Base-by-base conservation (phyloP, 2,113 vertebrate species). In the Gopherus evgoodei region DNA sequence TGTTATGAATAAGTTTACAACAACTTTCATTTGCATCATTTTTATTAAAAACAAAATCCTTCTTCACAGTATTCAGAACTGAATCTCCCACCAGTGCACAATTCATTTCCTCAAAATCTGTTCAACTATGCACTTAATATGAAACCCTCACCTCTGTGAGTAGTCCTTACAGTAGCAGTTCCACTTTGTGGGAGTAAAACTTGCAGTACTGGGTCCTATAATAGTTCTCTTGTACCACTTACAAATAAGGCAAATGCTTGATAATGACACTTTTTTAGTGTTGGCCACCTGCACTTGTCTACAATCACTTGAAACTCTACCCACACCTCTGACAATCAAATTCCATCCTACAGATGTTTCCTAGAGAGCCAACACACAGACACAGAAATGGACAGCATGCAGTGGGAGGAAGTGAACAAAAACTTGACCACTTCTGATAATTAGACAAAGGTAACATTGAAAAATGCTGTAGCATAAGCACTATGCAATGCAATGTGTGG, bases 281-380 rank as follows among this genome's bases (percentile, higher is more conserved):
- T 35, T 94, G 90, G 49, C 35, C 86, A 93, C 52, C 91, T 93
- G 81, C 49, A 82, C 25, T 94, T 93, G n/a, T 35, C 81, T 59
- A 35, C 75, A 95, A 52, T 13, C 80, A 90, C 91, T 90, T 92
- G 87, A 96, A 97, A 95, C 92, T 76, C n/a, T 53, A 22, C 44
- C 90, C 31, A 84, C 56, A 65, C 44, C 52, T 82, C 84, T 83
- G 86, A 50, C 90, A 91, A 69, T 52, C 25, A 31, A 88, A 93
- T 84, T 93, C 35, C 11, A 52, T 76, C 54, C 14, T 81, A 84
- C 57, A 59, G 19, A 69, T 53, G 16, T 76, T 94, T 81, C 69
- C 81, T 69, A 92, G 94, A 93, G 7, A 59, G 35, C 80, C 92
- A 2, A 0, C 6, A 8, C 10, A 54, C 44, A 16, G 9, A 81